Percentiles rank a stretch among this genome's conserved stretches.
Evolutionary conservation across 2,888 invertebrate species (phyloP).

Genomic region (Cephus rjabovi): DNA sequence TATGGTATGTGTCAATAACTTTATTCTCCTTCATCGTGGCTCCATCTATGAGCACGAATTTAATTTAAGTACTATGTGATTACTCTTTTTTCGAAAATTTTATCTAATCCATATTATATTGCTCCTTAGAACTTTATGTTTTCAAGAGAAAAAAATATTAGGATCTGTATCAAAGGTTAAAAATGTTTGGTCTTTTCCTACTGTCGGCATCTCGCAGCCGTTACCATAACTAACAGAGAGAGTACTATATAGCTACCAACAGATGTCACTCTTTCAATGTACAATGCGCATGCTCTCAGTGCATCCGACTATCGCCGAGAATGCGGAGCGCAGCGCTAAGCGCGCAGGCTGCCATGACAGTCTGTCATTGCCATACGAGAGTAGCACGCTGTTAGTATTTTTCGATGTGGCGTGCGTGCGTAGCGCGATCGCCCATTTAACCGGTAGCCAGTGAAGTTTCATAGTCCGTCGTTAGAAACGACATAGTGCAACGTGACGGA

Average conservation of each 20-base stretch:
- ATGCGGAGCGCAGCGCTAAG: not conserved
- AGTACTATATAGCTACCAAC: not conserved
- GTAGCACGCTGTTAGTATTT: constrained; percentile 15
- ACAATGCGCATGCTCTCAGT: not conserved
- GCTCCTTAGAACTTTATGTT: not conserved
- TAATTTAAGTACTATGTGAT: not conserved
- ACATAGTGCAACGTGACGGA: not conserved
- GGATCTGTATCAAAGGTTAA: not conserved
- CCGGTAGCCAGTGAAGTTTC: not conserved
- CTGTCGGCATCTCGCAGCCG: not conserved
- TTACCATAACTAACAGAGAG: not conserved
- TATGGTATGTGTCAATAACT: not conserved
- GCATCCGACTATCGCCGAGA: not conserved
- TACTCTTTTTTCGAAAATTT: not conserved
- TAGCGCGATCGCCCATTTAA: constrained; percentile 29
- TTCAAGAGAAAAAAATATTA: not conserved
- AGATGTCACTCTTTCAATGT: not conserved
- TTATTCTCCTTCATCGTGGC: not conserved
- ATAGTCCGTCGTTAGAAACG: not conserved
- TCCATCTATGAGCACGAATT: not conserved
- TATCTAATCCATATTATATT: not conserved
- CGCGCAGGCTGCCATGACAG: constrained; percentile 47
- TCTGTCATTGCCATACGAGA: constrained; percentile 31
- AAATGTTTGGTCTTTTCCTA: not conserved
- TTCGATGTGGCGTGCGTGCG: constrained; percentile 25